Evolutionary conservation across 1,140 invertebrate genomes (phyloP), one percentile per base, ranked within the genome.

Genomic region (Paraescarpia echinospica): DNA sequence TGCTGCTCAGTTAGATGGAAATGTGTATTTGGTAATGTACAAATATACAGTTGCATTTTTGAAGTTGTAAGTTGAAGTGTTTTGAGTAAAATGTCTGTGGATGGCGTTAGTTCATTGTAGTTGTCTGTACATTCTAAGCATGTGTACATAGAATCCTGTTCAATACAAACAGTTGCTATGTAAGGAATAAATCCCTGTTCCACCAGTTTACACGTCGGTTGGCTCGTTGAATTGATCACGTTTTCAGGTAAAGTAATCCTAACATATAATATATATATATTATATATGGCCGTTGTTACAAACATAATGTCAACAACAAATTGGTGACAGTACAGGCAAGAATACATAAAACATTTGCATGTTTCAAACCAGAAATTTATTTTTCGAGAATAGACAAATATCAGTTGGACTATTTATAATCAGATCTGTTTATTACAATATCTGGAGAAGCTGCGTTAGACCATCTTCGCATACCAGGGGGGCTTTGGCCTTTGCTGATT

Each of bases 41-140:
- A 77, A 77, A 77, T 77, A 77, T 77, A 77, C 59, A 77, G 59
- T 77, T 77, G 59, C 59, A 77, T 77, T 77, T 77, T 77, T 77
- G 59, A 77, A 77, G 59, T 77, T 77, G 59, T 77, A 77, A 77
- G 59, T 77, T 77, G 0, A 1, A 77, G 59, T 77, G 59, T 77
- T 77, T 77, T 77, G 18, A 77, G 59, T 77, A 77, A 77, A 31
- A 77, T 77, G 59, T 77, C 59, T 77, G 59, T 77, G 12, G 4
- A 77, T 77, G 59, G 59, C 59, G 22, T 77, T 51, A 27, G 59
- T 77, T 77, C 59, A 77, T 77, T 77, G 59, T 77, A 77, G 59
- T 77, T 77, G 59, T 77, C 59, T 77, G 18, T 77, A 77, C 59
- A 77, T 77, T 77, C 59, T 18, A 27, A 77, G 59, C 59, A 77